Conservation (phyloP, 1,140 invertebrate species). For the Philaenus spumarius region DNA sequence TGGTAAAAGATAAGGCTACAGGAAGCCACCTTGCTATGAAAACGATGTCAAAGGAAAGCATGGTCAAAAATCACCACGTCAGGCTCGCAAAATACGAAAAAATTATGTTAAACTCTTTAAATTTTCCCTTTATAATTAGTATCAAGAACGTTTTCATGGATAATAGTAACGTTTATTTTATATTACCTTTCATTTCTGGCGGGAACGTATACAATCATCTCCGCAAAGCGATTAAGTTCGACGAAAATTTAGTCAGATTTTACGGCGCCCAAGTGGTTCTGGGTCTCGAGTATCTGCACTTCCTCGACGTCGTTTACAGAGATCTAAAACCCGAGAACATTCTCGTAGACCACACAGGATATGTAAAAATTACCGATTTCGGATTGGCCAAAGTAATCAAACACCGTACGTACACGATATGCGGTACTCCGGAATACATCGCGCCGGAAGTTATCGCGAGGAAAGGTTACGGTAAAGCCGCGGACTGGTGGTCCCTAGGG, state of each 20-base stretch:
- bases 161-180: constrained; percentile 73
- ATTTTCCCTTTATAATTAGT: constrained; percentile 78
- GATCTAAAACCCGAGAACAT: constrained; percentile 97
- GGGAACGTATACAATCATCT: constrained; percentile 80
- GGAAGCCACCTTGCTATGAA: constrained; percentile 78
- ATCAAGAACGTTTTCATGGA: constrained; percentile 82
- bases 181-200: constrained; percentile 71
- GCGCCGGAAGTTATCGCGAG: constrained; percentile 93
- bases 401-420: constrained; percentile 76
- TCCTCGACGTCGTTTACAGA: constrained; percentile 81
- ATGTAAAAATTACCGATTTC: constrained; percentile 38
- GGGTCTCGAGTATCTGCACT: constrained; percentile 89
- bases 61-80: constrained; percentile 80
- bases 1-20: constrained; percentile 58
- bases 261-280: constrained; percentile 89
- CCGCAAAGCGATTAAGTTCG: constrained; percentile 53
- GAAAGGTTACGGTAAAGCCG: constrained; percentile 92
- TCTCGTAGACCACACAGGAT: constrained; percentile 74
- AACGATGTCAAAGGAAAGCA: constrained; percentile 79
- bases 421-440: constrained; percentile 93
- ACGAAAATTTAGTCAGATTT: constrained; percentile 76
- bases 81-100: constrained; percentile 83
- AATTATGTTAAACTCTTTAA: constrained; percentile 67
- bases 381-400: constrained; percentile 19
- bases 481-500: constrained; percentile 96